Evolutionary conservation across 2,797 vertebrate species (phyloP), one percentile per base, ranked within the genome.

Genomic region (Limnodromus scolopaceus): DNA sequence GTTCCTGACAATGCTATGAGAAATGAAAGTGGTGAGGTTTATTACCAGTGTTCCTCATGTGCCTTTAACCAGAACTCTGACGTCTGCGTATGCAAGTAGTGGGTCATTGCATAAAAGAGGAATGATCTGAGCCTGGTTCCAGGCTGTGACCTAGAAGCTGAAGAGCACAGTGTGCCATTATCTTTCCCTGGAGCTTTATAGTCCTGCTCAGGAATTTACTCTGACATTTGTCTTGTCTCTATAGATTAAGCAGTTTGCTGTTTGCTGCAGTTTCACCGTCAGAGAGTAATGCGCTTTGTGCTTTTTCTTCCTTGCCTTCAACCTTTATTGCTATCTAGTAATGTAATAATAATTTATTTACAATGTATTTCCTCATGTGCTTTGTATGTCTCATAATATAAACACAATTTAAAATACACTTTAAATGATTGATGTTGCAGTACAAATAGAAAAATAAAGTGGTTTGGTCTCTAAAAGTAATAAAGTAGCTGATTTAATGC

Each of bases 201-300:
- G 58, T 82, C 55, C 58, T 88, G 64, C 87, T 83, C 53, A 89
- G 51, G 80, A 96, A 74, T 93, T 92, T 84, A 76, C 49, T 78
- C 85, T 93, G 90, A 89, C 84, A 84, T 94, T 97, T 96, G 68
- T 94, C 63, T 86, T 94, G 81, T 95, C 87, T 85, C 61, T 74
- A 36, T 82, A 97, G 91, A 96, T 94, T 89, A 96, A 82, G 69
- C 23, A n/a, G 74, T 95, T 89, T 90, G n/a, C 84, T 65, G 27
- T 84, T 93, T 81, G 71, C 69, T 85, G 39, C 89, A 94, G 17
- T 88, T 34, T 82, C 58, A 65, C 88, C 61, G 72, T 79, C 45
- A 88, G 41, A 93, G 53, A 90, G 11, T 92, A 93, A 93, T 63
- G 9, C 49, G 39, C 68, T 91, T 91, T 91, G 13, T 89, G 4